phyloP scores from a whole-genome alignment of 2,888 invertebrate genomes.

The Neoascia interrupta region DNA sequence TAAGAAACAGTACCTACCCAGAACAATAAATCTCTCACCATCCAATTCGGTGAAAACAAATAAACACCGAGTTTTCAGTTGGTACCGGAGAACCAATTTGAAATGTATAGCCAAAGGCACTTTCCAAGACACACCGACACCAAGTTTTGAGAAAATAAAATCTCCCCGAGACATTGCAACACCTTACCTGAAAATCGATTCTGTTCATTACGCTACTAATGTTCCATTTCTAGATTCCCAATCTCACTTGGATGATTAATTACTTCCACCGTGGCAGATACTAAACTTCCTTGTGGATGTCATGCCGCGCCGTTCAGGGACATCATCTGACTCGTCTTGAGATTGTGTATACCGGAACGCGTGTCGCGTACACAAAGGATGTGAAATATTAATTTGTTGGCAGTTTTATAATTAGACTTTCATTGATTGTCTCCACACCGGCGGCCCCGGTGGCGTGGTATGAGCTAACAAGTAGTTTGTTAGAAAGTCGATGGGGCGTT shows the following conservation, averaged over 20 bases:
- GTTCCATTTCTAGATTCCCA: slow-evolving; percentile 52
- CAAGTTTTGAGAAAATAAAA: no score
- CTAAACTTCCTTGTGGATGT: slow-evolving; percentile 1
- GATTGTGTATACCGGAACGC: slow-evolving; percentile 9
- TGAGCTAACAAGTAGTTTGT: slow-evolving; percentile 38
- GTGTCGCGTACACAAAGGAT: slow-evolving; percentile 27
- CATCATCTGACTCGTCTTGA: slow-evolving; percentile 11
- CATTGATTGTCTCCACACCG: slow-evolving; percentile 53
- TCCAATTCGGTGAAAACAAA: no score
- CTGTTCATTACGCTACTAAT: slow-evolving; percentile 48
- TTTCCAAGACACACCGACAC: slow-evolving; percentile 13
- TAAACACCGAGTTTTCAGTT: no score
- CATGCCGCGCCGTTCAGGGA: background rate
- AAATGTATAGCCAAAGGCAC: background rate
- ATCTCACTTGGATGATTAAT: slow-evolving; percentile 44
- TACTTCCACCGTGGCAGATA: slow-evolving; percentile 14
- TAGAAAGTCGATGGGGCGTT: background rate
- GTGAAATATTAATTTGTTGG: slow-evolving; percentile 56
- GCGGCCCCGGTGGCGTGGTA: no score
- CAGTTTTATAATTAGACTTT: slow-evolving; percentile 56
- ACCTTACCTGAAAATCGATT: slow-evolving; percentile 55
- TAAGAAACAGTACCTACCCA: no score
- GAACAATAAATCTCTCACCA: no score
- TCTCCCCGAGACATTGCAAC: slow-evolving; percentile 37
- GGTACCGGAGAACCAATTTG: background rate